Conservation (phyloP, 2,888 invertebrate genomes). For the Corythucha ciliata region DNA sequence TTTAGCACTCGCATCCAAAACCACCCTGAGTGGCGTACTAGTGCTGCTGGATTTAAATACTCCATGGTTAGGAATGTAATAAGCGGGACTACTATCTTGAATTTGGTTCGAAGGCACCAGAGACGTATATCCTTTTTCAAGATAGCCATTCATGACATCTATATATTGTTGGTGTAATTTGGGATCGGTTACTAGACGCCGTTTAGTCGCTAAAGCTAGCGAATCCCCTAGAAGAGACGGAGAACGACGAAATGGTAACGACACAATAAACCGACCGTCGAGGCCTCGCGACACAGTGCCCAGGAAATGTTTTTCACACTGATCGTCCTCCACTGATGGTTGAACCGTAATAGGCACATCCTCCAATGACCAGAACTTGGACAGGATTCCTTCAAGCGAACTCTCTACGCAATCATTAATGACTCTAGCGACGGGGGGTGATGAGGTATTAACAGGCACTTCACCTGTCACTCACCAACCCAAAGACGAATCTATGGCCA, state of each 20-base stretch:
- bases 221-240: neutral
- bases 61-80: constrained; percentile 9
- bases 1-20: constrained; percentile 6
- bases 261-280: neutral
- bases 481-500: neutral
- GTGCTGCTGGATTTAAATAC: constrained; percentile 10
- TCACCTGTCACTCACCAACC: constrained; percentile 1
- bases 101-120: no score
- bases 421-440: no score
- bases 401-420: no score
- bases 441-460: no score
- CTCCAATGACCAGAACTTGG: neutral
- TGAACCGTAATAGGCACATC: neutral
- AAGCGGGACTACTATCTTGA: neutral
- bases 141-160: neutral
- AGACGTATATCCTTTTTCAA: neutral
- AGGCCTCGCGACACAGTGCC: neutral
- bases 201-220: neutral
- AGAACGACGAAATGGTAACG: neutral
- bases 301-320: neutral
- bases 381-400: neutral
- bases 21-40: constrained; percentile 2
- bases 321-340: neutral
- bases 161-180: neutral
- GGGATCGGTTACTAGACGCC: neutral